These are phyloP conservation scores for Neotragus moschatus DNA, from an alignment of 2,113 vertebrate genomes.

Conservation along the genomic window DNA sequence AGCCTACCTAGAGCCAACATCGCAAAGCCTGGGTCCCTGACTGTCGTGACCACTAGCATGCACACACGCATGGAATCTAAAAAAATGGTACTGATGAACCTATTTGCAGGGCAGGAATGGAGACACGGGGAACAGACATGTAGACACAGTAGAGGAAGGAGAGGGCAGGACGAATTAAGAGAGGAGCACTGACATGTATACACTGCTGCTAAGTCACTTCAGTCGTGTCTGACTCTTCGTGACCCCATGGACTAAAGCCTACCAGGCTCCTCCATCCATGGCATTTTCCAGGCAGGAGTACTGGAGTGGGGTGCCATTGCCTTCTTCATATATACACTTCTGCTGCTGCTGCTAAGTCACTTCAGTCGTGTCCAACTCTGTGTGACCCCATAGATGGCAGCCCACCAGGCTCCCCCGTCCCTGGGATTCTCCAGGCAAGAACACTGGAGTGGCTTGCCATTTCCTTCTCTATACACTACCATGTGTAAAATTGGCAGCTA, in stretches of 20 bases:
- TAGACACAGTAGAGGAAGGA: background rate
- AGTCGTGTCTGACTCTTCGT: no score
- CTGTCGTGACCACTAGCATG: background rate
- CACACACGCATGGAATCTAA: rapidly evolving
- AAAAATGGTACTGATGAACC: background rate
- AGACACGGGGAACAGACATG: background rate
- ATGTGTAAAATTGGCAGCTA: rapidly evolving
- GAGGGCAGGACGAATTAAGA: background rate
- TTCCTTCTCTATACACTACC: background rate
- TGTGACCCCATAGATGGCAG: no score
- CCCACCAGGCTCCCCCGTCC: no score
- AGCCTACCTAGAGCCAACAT: rapidly evolving
- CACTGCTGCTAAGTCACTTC: background rate
- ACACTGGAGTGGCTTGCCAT: no score
- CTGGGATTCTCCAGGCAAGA: no score
- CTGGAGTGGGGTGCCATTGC: no score
- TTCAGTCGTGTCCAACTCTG: no score
- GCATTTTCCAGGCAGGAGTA: no score
- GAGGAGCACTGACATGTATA: background rate
- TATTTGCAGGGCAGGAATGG: background rate
- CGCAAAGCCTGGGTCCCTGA: background rate
- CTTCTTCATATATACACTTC: background rate
- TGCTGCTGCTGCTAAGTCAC: no score
- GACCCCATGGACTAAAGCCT: no score
- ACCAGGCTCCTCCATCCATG: no score